Evolutionary conservation across 1,140 invertebrate species (phyloP), one percentile per base, ranked within the genome.

Genomic region (Camponotus vicinus): DNA sequence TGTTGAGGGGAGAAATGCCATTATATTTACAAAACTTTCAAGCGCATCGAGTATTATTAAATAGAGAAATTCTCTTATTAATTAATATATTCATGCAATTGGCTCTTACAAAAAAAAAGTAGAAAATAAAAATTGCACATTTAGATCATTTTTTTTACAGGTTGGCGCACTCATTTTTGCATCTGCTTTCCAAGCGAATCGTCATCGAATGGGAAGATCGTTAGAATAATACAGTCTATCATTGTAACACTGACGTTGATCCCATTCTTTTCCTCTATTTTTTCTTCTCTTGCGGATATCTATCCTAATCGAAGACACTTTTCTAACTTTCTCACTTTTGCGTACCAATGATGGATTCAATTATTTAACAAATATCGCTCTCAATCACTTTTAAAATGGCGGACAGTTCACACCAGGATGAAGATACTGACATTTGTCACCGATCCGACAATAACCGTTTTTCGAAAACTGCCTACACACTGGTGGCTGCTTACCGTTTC

Each of bases 391-490:
- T 95, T 89, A 95, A 89, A 94, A 95, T 34, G 94, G 95, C 37
- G 96, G 96, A 89, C 96, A 96, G 94, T 97, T 97, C 18, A 96
- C 96, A 84, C 96, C 96, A 34, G 97, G 97, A 95, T 98, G 97
- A 88, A 98, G 94, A 93, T 97, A 98, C 69, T 97, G 96, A 93
- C 97, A 98, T 88, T 97, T 97, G 80, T 97, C 97, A 27, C 97
- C 97, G 91, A 97, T 96, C 76, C 97, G 95, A 94, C 97, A 98
- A 84, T 96, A 97, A 2, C 97, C 97, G 89, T 96, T 96, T 91
- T 97, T 97, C 91, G 97, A 96, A 91, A 98, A 97, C 91, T 97
- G 97, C 92, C 97, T 96, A 93, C 97, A 98, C 15, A 97, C 91
- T 6, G 94, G 93, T 0, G 94, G 94, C 34, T 95, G 93, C 75